A percentile compares a stretch with the other conserved stretches of the same genome.
These are phyloP conservation scores for Lasioglossum lativentre DNA, from an alignment of 2,888 invertebrate genomes.

Conservation along the genomic window DNA sequence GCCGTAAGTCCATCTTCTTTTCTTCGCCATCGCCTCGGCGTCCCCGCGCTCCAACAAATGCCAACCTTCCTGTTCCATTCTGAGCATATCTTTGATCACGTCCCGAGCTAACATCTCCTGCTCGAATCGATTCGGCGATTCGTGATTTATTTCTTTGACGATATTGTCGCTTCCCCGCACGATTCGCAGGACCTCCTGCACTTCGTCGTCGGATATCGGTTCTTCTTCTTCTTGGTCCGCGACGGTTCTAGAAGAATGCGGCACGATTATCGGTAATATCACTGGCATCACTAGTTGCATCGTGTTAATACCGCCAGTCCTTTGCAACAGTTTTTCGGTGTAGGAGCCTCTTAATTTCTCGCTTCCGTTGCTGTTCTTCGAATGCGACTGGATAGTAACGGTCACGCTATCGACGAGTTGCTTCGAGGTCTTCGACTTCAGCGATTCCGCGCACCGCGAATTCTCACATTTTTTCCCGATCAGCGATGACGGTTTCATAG, in stretches of 20 bases:
- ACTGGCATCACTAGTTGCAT: constrained; percentile 33
- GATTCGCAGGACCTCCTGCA: constrained; percentile 62
- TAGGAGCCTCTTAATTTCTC: not conserved
- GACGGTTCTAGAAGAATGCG: not conserved
- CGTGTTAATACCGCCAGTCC: not conserved
- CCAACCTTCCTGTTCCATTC: constrained; percentile 27
- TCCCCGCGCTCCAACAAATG: constrained; percentile 9
- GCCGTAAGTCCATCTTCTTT: not conserved
- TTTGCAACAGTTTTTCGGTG: not conserved
- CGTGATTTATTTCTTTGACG: constrained; percentile 57
- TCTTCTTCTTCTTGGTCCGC: not conserved
- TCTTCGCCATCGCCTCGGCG: rapidly evolving
- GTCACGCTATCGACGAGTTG: not conserved
- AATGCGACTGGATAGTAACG: not conserved
- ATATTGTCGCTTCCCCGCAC: constrained; percentile 11
- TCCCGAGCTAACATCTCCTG: constrained; percentile 60
- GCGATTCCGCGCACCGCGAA: not conserved
- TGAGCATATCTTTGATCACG: constrained; percentile 41
- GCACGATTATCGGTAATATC: constrained; percentile 23
- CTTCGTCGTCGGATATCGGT: constrained; percentile 40
- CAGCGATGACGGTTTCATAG: not conserved
- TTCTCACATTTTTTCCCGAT: not conserved
- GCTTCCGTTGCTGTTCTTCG: not conserved
- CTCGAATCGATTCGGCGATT: constrained; percentile 67
- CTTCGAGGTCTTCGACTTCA: rapidly evolving